phyloP scores from a whole-genome alignment of 2,113 vertebrate genomes.

The Crocuta crocuta region DNA sequence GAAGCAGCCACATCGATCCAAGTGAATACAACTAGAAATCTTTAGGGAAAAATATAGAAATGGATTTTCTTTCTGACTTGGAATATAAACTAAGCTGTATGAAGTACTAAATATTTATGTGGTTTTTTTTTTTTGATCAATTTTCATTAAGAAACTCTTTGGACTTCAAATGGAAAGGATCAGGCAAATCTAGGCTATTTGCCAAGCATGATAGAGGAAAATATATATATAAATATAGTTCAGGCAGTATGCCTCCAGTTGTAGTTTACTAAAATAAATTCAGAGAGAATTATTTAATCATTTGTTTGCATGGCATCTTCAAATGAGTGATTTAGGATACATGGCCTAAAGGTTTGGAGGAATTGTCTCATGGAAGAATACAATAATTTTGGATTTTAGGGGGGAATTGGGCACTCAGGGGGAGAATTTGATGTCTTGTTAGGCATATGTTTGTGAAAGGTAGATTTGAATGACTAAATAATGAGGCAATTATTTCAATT shows the following conservation, averaged over 20 bases:
- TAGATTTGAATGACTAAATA: not conserved
- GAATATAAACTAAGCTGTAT: conserved; percentile 60
- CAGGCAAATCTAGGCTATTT: conserved; percentile 67
- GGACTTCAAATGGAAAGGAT: conserved; percentile 67
- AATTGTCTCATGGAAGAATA: conserved; percentile 81
- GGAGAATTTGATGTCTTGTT: not conserved
- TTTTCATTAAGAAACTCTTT: conserved; percentile 73
- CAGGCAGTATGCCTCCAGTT: conserved; percentile 77
- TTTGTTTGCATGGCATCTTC: conserved; percentile 88
- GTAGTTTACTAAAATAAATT: conserved; percentile 81
- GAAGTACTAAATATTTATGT: conserved; percentile 19
- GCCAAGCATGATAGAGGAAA: conserved; percentile 6
- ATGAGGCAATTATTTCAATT: conserved; percentile 58
- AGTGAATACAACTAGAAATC: not conserved
- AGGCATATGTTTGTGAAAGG: not conserved
- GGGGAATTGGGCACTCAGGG: conserved; percentile 68
- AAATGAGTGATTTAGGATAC: conserved; percentile 86
- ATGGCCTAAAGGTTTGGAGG: conserved; percentile 81
- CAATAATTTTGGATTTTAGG: conserved; percentile 67
- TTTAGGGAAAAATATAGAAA: not conserved
- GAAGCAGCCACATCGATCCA: not conserved
- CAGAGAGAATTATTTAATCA: conserved; percentile 92
- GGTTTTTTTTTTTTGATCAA: conserved; percentile 61
- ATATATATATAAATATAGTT: conserved; percentile 71
- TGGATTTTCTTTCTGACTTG: conserved; percentile 60